Evolutionary conservation across 2,888 invertebrate species (phyloP), one percentile per base, ranked within the genome.

Genomic region (Cataglyphis albicans): DNA sequence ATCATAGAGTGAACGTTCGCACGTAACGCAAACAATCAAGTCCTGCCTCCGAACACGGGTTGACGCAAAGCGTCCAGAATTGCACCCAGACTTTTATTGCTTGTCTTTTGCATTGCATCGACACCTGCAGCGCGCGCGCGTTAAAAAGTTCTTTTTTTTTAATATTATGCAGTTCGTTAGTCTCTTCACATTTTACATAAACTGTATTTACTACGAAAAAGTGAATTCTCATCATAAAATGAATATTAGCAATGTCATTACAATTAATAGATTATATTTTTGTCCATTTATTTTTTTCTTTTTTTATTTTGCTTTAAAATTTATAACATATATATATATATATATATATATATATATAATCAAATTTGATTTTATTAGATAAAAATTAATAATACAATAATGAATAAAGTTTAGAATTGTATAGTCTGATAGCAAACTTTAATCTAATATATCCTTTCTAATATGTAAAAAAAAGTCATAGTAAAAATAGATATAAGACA

Each of bases 1-100:
- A 35, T 59, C 78, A 32, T 25, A 44, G 59, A 72, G 72, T 12
- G 72, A 57, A 68, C 32, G 41, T 78, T 78, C 68, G 55, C 29
- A 78, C 68, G 57, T 68, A 78, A 78, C n/a, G 41, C 70, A 68
- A 41, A 68, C 70, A 32, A 44, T 68, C 70, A 29, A 57, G 41
- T 18, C 12, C 25, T 52, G 25, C 52, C 35, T 75, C 25, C 25
- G 76, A 55, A 75, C 35, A 25, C 3, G 21, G 25, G 65, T 65
- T 65, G 65, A 68, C 57, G 57, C 76, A 25, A 55, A 75, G 57
- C 70, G 29, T 78, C 76, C 38, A 38, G 75, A 75, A 64, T 64
- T 75, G 61, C 75, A 44, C 64, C 48, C 48, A 75, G 76, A 68
- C 76, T 57, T 78, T 68, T 68, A 78, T 78, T 41, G 55, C 68